Evolutionary conservation across 2,888 invertebrate genomes (phyloP), one percentile per base, ranked within the genome.

Genomic region (Drosophila stalkeri): DNA sequence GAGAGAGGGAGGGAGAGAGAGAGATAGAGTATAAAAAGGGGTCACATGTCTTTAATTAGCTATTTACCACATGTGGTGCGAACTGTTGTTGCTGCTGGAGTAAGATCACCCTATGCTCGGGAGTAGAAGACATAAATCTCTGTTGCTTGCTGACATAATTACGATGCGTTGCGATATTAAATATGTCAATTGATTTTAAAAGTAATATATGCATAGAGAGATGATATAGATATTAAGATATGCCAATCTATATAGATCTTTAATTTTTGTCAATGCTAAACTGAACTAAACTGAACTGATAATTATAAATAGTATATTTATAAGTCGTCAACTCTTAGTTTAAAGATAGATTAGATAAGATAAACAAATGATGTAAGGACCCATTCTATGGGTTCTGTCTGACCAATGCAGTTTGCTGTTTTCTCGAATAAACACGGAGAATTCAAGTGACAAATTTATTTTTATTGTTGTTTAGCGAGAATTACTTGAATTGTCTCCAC

Each of bases 1-100:
- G 27, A 27, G 27, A 27, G 27, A 1, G 27, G 5, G 27, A 5
- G 27, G 6, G 27, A 27, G 27, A 5, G 27, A 3, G 12, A n/a
- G 2, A 12, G 3, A 33, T 6, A 33, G 33, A 4, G 18, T 11
- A 18, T 7, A 20, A 18, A 31, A 57, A 57, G 33, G 20, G 35
- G 16, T 35, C 47, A 39, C 31, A 27, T 35, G 27, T 39, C 78
- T 86, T 82, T 80, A 82, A 86, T 90, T 86, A 82, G 83, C 89
- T 67, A 61, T 52, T 69, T 77, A 81, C 84, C 89, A 80, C 84
- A 84, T 83, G 86, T 81, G 75, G 64, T 49, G 66, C 57, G 41
- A 55, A 18, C 41, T 55, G 41, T 18, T 54, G 39, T 1, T 47
- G 47, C 47, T 47, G 31, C 31, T 52, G 57, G 43, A 54, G 61